Conservation (phyloP, 2,797 vertebrate species). For the Orestias chungarensis region DNA sequence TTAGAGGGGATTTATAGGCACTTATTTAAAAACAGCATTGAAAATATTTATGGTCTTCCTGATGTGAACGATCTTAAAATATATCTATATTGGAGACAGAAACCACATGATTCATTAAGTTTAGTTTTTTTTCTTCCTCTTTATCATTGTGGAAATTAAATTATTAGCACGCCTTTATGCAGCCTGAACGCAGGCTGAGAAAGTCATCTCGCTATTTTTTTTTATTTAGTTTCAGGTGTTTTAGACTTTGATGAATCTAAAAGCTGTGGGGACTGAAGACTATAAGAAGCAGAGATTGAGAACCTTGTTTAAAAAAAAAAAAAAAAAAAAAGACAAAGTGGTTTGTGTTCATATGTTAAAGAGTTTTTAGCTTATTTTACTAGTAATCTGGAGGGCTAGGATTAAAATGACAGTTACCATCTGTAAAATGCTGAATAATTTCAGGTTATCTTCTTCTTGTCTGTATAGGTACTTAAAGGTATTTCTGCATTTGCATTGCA, state of each 20-base stretch:
- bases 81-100: background rate
- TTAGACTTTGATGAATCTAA: background rate
- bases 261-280: too few species aligned
- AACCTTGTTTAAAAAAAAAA: too few species aligned
- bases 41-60: conserved; percentile 1
- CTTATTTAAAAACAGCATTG: background rate
- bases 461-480: too few species aligned
- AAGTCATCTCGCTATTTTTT: background rate
- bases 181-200: background rate
- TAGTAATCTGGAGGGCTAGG: too few species aligned
- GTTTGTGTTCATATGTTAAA: too few species aligned
- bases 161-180: background rate
- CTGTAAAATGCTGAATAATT: background rate
- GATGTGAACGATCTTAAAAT: background rate
- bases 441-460: background rate
- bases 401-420: too few species aligned
- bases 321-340: too few species aligned
- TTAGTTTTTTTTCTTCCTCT: too few species aligned
- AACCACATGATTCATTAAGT: background rate
- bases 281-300: too few species aligned
- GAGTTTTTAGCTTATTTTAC: too few species aligned
- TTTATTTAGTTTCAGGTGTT: background rate
- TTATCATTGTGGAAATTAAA: background rate
- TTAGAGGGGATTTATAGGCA: background rate
- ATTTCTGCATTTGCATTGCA: background rate